Percentiles rank a stretch among this genome's conserved stretches.
Conservation (phyloP, 2,888 invertebrate species). For the Conus canariensis region DNA sequence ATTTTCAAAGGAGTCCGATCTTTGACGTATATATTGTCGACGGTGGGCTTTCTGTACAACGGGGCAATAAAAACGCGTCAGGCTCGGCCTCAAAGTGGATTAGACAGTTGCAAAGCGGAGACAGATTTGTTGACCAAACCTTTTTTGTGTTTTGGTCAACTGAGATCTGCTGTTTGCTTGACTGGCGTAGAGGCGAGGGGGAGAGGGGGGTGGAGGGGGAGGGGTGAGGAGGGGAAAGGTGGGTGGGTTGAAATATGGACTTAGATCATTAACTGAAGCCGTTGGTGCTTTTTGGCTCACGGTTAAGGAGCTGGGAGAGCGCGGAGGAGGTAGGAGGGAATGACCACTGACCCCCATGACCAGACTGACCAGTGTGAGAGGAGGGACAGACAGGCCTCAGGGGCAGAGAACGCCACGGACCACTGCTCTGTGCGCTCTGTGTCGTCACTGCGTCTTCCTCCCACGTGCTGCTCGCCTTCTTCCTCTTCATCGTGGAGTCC, state of each 20-base stretch:
- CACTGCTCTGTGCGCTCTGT: neutral
- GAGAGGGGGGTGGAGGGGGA: neutral
- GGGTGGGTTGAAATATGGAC: neutral
- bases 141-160: conserved; percentile 11
- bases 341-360: neutral
- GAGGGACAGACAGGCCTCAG: neutral
- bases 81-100: neutral
- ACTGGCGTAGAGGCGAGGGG: neutral
- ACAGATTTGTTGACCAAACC: conserved; percentile 38
- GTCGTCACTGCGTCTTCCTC: neutral
- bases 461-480: too few species aligned
- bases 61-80: conserved; percentile 21
- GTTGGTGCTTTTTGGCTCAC: neutral
- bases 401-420: neutral
- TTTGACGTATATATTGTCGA: too few species aligned
- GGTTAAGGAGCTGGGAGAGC: neutral
- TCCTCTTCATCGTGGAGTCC: too few species aligned
- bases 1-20: too few species aligned
- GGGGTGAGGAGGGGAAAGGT: neutral
- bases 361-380: neutral
- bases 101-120: conserved; percentile 33
- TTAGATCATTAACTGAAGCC: conserved; percentile 15
- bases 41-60: too few species aligned
- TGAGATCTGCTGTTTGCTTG: neutral
- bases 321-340: neutral